Conservation (phyloP, 2,888 invertebrate species). For the Notodonta dromedarius region DNA sequence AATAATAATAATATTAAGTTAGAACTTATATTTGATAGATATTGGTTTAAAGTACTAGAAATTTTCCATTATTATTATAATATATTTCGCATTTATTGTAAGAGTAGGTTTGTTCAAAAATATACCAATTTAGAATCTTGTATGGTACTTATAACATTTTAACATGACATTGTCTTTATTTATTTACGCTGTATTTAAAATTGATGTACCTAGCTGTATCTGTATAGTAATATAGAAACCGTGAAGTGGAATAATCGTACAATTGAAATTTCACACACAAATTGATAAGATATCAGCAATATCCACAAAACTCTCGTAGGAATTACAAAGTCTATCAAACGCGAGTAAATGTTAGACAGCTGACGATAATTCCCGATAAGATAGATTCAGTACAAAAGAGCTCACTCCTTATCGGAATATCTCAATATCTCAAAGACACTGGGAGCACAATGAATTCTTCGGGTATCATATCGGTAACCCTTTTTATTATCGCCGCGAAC, state of each 20-base stretch:
- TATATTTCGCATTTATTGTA: too few species aligned
- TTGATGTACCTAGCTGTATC: too few species aligned
- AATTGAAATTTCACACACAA: constrained; percentile 29
- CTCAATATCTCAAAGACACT: constrained; percentile 42
- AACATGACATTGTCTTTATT: too few species aligned
- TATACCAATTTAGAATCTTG: too few species aligned
- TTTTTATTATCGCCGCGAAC: constrained; percentile 48
- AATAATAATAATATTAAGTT: too few species aligned
- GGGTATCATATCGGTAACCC: constrained; percentile 42
- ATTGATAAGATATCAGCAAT: constrained; percentile 40
- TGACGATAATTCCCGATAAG: constrained; percentile 41
- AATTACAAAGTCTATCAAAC: constrained; percentile 45
- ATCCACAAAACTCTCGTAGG: constrained; percentile 31
- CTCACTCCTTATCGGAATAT: constrained; percentile 35
- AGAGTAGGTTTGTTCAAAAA: too few species aligned
- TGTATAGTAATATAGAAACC: not conserved
- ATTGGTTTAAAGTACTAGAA: too few species aligned
- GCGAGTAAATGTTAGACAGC: constrained; percentile 43
- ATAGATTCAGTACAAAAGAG: constrained; percentile 51
- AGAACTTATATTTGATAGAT: too few species aligned
- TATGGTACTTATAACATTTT: too few species aligned
- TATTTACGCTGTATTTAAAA: too few species aligned
- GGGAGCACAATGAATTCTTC: constrained; percentile 55
- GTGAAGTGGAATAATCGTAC: constrained; percentile 12
- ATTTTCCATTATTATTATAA: too few species aligned